Evolutionary conservation across 2,888 invertebrate genomes (phyloP).

Genomic region (Steinernema carpocapsae): DNA sequence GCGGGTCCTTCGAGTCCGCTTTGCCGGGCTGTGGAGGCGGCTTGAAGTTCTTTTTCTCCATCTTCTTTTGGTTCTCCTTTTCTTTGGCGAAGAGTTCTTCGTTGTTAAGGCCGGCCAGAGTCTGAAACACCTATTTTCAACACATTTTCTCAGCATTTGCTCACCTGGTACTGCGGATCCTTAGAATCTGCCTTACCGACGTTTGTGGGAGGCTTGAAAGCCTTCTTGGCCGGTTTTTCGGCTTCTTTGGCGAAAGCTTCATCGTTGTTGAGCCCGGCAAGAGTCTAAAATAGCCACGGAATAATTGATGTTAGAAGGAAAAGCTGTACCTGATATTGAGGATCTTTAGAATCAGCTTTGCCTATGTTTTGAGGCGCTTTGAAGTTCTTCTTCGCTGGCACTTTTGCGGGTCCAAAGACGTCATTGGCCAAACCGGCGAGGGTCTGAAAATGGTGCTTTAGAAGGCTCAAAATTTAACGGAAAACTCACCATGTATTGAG

Average conservation of each 20-base stretch:
- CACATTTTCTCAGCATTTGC: background rate
- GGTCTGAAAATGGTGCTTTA: background rate
- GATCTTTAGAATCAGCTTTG: constrained; percentile 45
- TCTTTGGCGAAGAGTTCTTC: constrained; percentile 40
- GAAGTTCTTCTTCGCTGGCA: constrained; percentile 31
- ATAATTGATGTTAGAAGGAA: no score
- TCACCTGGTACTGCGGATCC: constrained; percentile 37
- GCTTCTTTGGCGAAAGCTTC: constrained; percentile 35
- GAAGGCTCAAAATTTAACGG: no score
- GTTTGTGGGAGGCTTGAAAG: constrained; percentile 37
- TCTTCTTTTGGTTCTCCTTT: no score
- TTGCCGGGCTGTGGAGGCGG: constrained; percentile 35
- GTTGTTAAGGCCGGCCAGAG: constrained; percentile 45
- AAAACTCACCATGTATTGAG: no score
- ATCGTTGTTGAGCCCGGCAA: constrained; percentile 45
- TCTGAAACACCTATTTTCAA: constrained; percentile 32
- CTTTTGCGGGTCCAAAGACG: constrained; percentile 41
- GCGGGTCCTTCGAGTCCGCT: constrained; percentile 42
- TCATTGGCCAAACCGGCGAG: constrained; percentile 42
- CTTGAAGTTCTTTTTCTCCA: constrained; percentile 40
- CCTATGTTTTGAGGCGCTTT: constrained; percentile 40
- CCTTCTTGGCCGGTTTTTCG: constrained; percentile 31
- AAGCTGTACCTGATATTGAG: constrained; percentile 44
- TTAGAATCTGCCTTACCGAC: constrained; percentile 39
- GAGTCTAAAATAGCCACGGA: constrained; percentile 36